Evolutionary conservation across 2,797 vertebrate genomes (phyloP), one percentile per base, ranked within the genome.

Genomic region (Myotis pilosus): DNA sequence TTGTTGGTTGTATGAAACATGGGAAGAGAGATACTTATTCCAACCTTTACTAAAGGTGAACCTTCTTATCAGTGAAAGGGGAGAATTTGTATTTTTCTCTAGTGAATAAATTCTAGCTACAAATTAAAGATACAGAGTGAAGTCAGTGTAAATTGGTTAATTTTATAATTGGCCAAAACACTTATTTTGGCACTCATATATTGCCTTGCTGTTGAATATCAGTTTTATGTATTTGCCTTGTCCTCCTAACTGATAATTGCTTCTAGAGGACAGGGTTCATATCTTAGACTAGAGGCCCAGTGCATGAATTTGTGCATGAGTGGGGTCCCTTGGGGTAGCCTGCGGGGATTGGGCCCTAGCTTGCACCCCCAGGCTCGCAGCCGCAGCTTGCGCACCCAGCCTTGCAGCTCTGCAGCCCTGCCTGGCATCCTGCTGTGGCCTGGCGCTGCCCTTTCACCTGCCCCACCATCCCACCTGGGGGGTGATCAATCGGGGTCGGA

Each of bases 21-120:
- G 57, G 6, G 72, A 49, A 72, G 23, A 75, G 36, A 68, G 20
- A 74, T 23, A 25, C 30, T 44, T 82, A 28, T 79, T 93, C 33
- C 8, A 83, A 41, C 20, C 33, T 91, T 86, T 36, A 53, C 75
- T 87, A 66, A 94, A 87, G n/a, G 30, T 22, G 9, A 62, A n/a
- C 53, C 57, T 88, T 79, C 68, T 60, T 84, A 94, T 75, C 25
- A 47, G 8, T 83, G 60, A 91, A 94, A 91, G 53, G 72, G 64
- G 93, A 92, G 22, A 93, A 90, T 36, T 66, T 90, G n/a, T 88
- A 69, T 64, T 95, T 64, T 74, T 89, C 47, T 95, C 11, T 83
- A 53, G 38, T 80, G 41, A 23, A 15, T 96, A 83, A 94, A 57
- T 91, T 87, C 85, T 93, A 80, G 62, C 41, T 75, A n/a, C 62